Percentiles rank a stretch among this genome's conserved stretches.
These are phyloP conservation scores for Mus pahari DNA, from an alignment of 2,113 vertebrate genomes.

Conservation along the genomic window DNA sequence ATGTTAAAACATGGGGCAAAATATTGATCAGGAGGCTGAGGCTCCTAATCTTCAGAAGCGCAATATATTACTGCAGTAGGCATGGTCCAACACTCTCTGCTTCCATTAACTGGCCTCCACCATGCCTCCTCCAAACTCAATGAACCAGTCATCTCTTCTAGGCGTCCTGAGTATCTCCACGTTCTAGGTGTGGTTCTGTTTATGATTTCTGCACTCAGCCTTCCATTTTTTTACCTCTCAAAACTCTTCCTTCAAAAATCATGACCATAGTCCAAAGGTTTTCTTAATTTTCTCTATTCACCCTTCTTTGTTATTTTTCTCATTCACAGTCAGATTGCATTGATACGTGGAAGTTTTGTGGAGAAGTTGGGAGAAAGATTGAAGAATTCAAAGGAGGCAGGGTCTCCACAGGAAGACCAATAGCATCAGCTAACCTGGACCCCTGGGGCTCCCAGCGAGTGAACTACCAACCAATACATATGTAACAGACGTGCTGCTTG, in stretches of 20 bases:
- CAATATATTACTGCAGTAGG: too few relatives aligned
- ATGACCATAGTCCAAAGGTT: not conserved
- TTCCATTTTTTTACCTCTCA: not conserved
- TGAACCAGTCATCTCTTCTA: not conserved
- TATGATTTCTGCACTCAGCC: not conserved
- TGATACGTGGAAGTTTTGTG: not conserved
- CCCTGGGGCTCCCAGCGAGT: too few relatives aligned
- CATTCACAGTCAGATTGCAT: not conserved
- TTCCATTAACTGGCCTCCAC: not conserved
- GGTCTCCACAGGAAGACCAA: too few relatives aligned
- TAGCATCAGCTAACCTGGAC: too few relatives aligned
- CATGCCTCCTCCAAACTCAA: fast-evolving
- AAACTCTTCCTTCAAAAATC: not conserved
- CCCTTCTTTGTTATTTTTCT: not conserved
- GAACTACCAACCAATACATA: too few relatives aligned
- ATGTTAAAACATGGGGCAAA: not conserved
- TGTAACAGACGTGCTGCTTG: too few relatives aligned
- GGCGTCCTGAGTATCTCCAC: fast-evolving
- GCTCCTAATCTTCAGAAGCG: not conserved
- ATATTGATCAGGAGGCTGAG: not conserved
- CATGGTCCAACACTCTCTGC: not conserved
- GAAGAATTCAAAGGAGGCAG: too few relatives aligned
- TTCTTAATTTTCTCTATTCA: not conserved
- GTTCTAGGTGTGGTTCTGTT: not conserved
- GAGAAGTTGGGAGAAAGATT: too few relatives aligned